phyloP scores from a whole-genome alignment of 2,888 invertebrate species.

The Bursaphelenchus okinawaensis region DNA sequence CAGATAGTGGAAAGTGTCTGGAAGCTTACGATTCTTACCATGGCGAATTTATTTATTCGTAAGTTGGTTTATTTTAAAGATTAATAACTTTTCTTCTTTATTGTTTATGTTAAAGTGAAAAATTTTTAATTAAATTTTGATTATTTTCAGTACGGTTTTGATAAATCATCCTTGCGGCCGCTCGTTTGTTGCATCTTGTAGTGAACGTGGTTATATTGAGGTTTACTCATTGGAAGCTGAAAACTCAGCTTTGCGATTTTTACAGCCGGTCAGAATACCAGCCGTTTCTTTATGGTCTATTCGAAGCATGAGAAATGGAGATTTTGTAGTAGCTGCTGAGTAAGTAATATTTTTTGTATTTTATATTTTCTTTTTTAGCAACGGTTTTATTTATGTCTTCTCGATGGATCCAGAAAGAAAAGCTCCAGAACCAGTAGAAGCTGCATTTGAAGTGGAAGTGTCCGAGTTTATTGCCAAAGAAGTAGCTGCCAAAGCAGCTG shows the following conservation, averaged over 20 bases:
- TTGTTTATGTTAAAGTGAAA: slow-evolving; percentile 5
- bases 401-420: slow-evolving; percentile 69
- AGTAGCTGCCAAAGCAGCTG: slow-evolving; percentile 1
- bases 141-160: slow-evolving; percentile 13
- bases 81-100: background rate
- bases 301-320: slow-evolving; percentile 74
- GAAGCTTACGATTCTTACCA: slow-evolving; percentile 21
- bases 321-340: slow-evolving; percentile 77
- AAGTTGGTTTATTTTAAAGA: background rate
- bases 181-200: slow-evolving; percentile 34
- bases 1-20: slow-evolving; percentile 67
- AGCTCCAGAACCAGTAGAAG: slow-evolving; percentile 61
- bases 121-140: background rate
- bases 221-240: slow-evolving; percentile 31
- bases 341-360: too few relatives aligned
- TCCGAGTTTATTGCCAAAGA: slow-evolving; percentile 57
- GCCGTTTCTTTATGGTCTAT: slow-evolving; percentile 85
- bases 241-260: background rate
- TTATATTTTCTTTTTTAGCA: too few relatives aligned
- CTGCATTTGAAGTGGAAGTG: slow-evolving; percentile 72
- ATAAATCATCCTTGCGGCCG: slow-evolving; percentile 6
- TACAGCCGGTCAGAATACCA: slow-evolving; percentile 67
- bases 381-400: slow-evolving; percentile 80
- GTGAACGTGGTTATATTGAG: slow-evolving; percentile 46
- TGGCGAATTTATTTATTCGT: slow-evolving; percentile 50